A percentile compares a stretch with the other conserved stretches of the same genome.
These are phyloP conservation scores for Ruditapes philippinarum DNA, from an alignment of 1,140 invertebrate species.

Conservation along the genomic window DNA sequence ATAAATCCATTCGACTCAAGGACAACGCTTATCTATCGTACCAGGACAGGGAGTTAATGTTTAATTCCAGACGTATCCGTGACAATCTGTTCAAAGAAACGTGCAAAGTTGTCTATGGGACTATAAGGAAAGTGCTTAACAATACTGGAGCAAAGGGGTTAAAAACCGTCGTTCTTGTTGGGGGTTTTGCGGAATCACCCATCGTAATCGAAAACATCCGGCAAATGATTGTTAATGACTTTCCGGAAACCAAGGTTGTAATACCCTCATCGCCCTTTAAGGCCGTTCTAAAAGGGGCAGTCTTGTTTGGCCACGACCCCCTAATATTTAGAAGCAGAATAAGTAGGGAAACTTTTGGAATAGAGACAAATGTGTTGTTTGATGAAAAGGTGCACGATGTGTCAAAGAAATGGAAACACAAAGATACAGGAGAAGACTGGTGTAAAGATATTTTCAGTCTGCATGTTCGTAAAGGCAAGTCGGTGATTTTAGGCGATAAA, in stretches of 20 bases:
- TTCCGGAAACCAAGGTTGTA: not conserved
- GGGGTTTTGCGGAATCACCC: constrained; percentile 50
- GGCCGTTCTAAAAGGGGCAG: constrained; percentile 49
- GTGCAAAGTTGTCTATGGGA: not conserved
- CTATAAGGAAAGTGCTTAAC: not conserved
- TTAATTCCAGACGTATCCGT: not conserved
- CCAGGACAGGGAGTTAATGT: not conserved
- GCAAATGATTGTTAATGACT: not conserved
- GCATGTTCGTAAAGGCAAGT: constrained; percentile 31
- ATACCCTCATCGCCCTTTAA: constrained; percentile 38
- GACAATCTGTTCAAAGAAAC: constrained; percentile 6
- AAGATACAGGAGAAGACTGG: constrained; percentile 20
- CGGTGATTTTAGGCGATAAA: not conserved
- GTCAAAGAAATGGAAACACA: constrained; percentile 21
- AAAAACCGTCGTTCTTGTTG: constrained; percentile 22
- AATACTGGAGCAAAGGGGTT: not conserved
- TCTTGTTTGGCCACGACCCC: constrained; percentile 38
- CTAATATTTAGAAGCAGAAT: constrained; percentile 44
- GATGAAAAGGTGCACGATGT: constrained; percentile 37
- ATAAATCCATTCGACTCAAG: not conserved
- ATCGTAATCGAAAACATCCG: constrained; percentile 21
- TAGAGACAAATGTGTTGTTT: not conserved
- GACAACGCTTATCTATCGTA: not conserved
- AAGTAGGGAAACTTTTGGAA: constrained; percentile 18
- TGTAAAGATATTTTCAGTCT: constrained; percentile 43